Evolutionary conservation across 2,888 invertebrate genomes (phyloP).

Genomic region (Dasysyrphus albostriatus): DNA sequence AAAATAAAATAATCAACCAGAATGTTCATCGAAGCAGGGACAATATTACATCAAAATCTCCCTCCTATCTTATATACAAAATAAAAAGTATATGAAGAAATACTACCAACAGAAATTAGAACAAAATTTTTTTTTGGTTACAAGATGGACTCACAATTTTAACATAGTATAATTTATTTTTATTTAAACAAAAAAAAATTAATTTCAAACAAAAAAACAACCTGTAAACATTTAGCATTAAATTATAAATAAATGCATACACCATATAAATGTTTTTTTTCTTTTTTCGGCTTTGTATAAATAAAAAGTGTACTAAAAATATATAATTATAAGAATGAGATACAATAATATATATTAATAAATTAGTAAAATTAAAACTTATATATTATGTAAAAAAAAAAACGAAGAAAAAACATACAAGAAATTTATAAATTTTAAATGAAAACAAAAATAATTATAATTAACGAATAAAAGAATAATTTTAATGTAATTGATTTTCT

Average conservation of each 20-base stretch:
- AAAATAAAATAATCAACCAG: constrained; percentile 7
- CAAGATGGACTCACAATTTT: constrained; percentile 8
- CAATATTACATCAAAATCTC: constrained; percentile 45
- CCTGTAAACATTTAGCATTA: constrained; percentile 57
- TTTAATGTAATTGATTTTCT: constrained; percentile 75
- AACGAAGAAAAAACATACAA: constrained; percentile 35
- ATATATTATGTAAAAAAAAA: constrained; percentile 50
- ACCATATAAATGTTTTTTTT: constrained; percentile 27
- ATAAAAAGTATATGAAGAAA: not conserved
- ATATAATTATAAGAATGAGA: constrained; percentile 66
- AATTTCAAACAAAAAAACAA: constrained; percentile 15
- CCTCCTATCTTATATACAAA: constrained; percentile 23
- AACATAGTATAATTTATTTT: not conserved
- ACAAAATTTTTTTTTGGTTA: not conserved
- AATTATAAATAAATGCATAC: constrained; percentile 51
- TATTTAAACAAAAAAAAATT: constrained; percentile 18
- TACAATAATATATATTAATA: constrained; percentile 68
- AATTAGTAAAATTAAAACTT: constrained; percentile 41
- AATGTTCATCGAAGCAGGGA: constrained; percentile 57
- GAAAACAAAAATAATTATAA: constrained; percentile 30
- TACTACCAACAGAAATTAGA: not conserved
- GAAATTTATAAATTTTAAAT: constrained; percentile 46
- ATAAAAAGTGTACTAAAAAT: constrained; percentile 57
- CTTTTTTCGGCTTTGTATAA: constrained; percentile 70
- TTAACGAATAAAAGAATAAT: constrained; percentile 33